phyloP scores from a whole-genome alignment of 2,113 vertebrate species.

The Nasalis larvatus region DNA sequence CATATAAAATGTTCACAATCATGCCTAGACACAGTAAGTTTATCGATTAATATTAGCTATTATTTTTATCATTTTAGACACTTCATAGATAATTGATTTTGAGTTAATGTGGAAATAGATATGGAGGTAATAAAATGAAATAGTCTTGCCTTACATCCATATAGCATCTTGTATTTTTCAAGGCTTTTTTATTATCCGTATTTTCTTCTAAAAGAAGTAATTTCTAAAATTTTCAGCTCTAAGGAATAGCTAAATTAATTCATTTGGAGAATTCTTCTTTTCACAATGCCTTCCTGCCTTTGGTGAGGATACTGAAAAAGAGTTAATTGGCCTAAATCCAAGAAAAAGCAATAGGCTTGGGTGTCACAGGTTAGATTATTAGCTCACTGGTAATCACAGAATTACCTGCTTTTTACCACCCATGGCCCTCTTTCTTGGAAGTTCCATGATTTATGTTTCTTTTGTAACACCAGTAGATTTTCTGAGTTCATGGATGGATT shows the following conservation, averaged over 20 bases:
- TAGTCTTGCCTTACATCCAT: neutral
- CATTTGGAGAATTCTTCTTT: constrained; percentile 13
- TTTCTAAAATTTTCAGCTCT: neutral
- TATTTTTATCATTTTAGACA: constrained; percentile 1
- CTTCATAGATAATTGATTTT: neutral
- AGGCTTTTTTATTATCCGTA: neutral
- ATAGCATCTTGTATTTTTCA: neutral
- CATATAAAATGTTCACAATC: neutral
- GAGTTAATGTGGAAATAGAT: neutral
- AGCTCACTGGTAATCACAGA: neutral
- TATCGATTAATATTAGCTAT: neutral
- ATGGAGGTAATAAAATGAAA: neutral
- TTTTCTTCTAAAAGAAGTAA: neutral
- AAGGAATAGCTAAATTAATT: constrained; percentile 30
- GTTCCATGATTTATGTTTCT: neutral
- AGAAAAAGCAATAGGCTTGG: constrained; percentile 14
- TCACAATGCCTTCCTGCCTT: neutral
- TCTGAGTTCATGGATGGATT: neutral
- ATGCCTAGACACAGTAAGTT: neutral
- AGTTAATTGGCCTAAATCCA: constrained; percentile 34
- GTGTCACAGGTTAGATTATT: neutral
- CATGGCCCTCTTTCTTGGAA: neutral
- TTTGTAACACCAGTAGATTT: neutral
- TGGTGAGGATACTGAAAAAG: constrained; percentile 24
- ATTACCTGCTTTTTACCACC: neutral